A percentile compares a stretch with the other conserved stretches of the same genome.
These are phyloP conservation scores for Noctua janthe DNA, from an alignment of 2,888 invertebrate genomes.

Conservation along the genomic window DNA sequence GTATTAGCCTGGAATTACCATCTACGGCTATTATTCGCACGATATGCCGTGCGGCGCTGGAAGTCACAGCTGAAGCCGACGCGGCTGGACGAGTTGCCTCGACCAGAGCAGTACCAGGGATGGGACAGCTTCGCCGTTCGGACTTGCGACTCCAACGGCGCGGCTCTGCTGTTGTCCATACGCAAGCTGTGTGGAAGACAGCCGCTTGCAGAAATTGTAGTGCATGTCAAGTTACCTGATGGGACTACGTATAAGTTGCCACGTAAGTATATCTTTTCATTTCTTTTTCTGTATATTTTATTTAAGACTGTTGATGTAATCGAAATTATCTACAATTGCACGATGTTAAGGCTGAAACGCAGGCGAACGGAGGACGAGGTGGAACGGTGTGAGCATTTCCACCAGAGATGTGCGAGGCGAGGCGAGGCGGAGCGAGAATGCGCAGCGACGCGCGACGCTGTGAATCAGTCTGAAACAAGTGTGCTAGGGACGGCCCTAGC, in stretches of 20 bases:
- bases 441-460: too few relatives aligned
- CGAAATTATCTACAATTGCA: too few relatives aligned
- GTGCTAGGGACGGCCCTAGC: too few relatives aligned
- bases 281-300: not conserved
- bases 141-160: constrained; percentile 90
- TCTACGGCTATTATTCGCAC: constrained; percentile 83
- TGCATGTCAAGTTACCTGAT: constrained; percentile 87
- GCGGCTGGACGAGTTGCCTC: constrained; percentile 75
- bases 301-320: not conserved
- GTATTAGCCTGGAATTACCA: constrained; percentile 87
- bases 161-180: constrained; percentile 89
- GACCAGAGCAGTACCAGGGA: constrained; percentile 73
- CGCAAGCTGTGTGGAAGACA: constrained; percentile 85
- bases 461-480: too few relatives aligned
- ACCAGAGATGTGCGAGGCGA: too few relatives aligned
- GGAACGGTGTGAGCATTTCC: too few relatives aligned
- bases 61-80: constrained; percentile 73
- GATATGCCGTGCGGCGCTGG: constrained; percentile 82
- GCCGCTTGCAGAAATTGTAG: constrained; percentile 88
- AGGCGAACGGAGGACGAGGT: too few relatives aligned
- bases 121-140: constrained; percentile 86
- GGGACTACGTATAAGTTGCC: constrained; percentile 80
- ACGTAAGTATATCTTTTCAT: constrained; percentile 74
- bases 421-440: too few relatives aligned
- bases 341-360: too few relatives aligned